Conservation (phyloP, 2,113 vertebrate species). For the Spea multiplicata region DNA sequence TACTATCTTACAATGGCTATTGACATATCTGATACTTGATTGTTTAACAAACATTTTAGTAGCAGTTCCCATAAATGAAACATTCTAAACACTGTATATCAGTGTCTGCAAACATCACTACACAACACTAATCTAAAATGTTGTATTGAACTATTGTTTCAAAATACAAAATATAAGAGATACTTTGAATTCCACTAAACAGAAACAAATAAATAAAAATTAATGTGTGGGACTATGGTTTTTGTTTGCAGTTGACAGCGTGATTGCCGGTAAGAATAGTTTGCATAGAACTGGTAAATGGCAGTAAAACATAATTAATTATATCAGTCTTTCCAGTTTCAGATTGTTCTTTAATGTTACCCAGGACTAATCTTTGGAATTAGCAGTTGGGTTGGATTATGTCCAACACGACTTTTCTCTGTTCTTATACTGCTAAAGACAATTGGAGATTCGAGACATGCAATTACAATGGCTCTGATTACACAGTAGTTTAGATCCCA, state of each 20-base stretch:
- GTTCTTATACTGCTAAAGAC: slow-evolving; percentile 55
- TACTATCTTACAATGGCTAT: too few species aligned
- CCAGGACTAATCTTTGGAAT: slow-evolving; percentile 57
- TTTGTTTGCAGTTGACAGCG: slow-evolving; percentile 32
- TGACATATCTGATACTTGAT: too few species aligned
- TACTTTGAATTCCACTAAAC: not conserved
- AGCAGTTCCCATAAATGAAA: too few species aligned
- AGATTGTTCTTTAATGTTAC: slow-evolving; percentile 44
- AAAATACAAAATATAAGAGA: too few species aligned
- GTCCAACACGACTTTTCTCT: slow-evolving; percentile 54
- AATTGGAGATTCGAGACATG: slow-evolving; percentile 50
- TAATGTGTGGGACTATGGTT: slow-evolving; percentile 7
- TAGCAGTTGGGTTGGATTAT: slow-evolving; percentile 57
- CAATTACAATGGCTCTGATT: slow-evolving; percentile 59
- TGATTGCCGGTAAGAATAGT: slow-evolving; percentile 35
- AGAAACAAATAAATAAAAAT: slow-evolving; percentile 17
- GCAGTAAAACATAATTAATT: slow-evolving; percentile 46
- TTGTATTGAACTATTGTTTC: too few species aligned
- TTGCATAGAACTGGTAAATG: slow-evolving; percentile 43
- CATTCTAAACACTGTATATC: too few species aligned
- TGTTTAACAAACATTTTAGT: too few species aligned
- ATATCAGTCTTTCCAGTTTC: slow-evolving; percentile 38
- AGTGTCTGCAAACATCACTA: too few species aligned
- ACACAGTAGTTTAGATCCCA: slow-evolving; percentile 50
- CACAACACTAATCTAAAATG: too few species aligned